A percentile compares a stretch with the other conserved stretches of the same genome.
Evolutionary conservation across 2,888 invertebrate species (phyloP).

Genomic region (Celastrina argiolus): DNA sequence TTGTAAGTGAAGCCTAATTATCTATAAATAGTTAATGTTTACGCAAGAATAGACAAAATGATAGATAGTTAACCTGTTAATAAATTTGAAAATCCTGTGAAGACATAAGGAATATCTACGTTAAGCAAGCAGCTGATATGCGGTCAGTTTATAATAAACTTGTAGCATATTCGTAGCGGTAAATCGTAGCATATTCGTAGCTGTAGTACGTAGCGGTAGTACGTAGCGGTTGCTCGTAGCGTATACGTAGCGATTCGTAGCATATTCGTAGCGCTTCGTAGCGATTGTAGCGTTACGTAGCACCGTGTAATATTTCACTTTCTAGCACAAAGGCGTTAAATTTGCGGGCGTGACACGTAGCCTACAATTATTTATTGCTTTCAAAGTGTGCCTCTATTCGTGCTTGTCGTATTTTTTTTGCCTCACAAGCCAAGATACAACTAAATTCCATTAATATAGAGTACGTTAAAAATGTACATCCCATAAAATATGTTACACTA

Average conservation of each 20-base stretch:
- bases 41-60: too few relatives aligned
- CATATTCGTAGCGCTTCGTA: not conserved
- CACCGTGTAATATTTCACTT: constrained; percentile 1
- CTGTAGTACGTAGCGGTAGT: not conserved
- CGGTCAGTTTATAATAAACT: too few relatives aligned
- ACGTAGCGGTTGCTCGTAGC: not conserved
- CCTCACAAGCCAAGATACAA: not conserved
- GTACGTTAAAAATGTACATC: not conserved
- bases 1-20: too few relatives aligned
- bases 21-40: too few relatives aligned
- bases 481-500: not conserved
- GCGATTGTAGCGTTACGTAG: not conserved
- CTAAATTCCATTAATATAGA: not conserved
- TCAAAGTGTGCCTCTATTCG: not conserved
- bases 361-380: constrained; percentile 10
- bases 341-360: not conserved
- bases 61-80: too few relatives aligned
- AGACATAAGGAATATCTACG: too few relatives aligned
- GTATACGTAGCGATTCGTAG: not conserved
- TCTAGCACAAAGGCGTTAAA: constrained; percentile 11
- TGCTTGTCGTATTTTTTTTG: not conserved
- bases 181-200: not conserved
- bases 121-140: too few relatives aligned
- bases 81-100: too few relatives aligned
- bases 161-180: not conserved